phyloP scores from a whole-genome alignment of 2,797 vertebrate genomes.

The Tinamus major region DNA sequence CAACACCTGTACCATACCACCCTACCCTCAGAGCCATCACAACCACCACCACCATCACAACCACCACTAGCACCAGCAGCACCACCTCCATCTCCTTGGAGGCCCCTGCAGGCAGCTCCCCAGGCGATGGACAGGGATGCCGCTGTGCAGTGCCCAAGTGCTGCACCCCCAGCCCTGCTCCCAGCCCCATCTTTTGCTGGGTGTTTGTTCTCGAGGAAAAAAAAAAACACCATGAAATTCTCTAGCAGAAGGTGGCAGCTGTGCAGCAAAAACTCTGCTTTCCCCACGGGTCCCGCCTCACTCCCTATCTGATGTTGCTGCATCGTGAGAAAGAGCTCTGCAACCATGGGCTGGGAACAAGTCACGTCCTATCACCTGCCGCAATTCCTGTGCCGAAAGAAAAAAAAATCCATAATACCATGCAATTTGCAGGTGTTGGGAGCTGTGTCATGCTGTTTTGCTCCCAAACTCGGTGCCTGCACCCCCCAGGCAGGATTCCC shows the following conservation, averaged over 20 bases:
- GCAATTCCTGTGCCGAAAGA: not conserved
- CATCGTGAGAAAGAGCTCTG: not conserved
- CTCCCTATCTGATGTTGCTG: not conserved
- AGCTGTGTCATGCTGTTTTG: not conserved
- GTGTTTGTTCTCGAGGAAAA: rapidly evolving
- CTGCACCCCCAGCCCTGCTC: rapidly evolving
- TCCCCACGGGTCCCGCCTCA: not conserved
- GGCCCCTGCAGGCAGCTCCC: no score
- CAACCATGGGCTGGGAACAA: not conserved
- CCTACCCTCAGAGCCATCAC: no score
- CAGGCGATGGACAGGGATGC: no score
- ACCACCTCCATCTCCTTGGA: no score
- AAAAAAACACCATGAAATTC: no score
- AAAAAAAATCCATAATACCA: not conserved
- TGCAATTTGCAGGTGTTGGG: not conserved
- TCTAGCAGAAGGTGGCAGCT: rapidly evolving
- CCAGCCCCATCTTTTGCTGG: no score
- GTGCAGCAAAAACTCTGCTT: not conserved
- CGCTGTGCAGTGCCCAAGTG: no score
- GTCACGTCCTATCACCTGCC: not conserved
- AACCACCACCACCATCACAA: no score
- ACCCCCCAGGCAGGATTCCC: not conserved
- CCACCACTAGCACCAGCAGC: no score
- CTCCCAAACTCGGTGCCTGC: not conserved
- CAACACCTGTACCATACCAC: no score